Percentiles rank a stretch among this genome's conserved stretches.
Evolutionary conservation across 2,888 invertebrate genomes (phyloP).

Genomic region (Eumacrocentrus americanus): DNA sequence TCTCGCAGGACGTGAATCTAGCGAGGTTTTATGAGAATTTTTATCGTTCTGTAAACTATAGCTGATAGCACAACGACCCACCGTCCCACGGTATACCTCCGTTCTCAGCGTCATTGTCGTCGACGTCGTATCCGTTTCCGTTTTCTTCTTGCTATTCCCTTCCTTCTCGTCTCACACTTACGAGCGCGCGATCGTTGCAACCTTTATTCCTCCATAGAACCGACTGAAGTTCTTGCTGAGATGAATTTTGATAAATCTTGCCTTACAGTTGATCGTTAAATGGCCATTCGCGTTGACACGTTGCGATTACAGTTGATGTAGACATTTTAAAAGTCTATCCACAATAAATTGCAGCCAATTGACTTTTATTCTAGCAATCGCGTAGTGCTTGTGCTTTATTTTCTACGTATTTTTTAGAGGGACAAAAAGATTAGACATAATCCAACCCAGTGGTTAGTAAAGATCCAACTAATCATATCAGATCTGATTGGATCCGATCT

Average conservation of each 20-base stretch:
- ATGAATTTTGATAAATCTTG: constrained; percentile 51
- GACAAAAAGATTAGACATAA: too few species aligned
- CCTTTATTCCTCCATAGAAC: not conserved
- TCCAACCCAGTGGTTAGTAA: too few species aligned
- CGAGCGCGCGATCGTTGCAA: constrained; percentile 23
- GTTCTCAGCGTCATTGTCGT: constrained; percentile 5
- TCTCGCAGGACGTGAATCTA: constrained; percentile 48
- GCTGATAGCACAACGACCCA: too few species aligned
- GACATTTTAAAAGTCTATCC: not conserved
- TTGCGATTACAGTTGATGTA: not conserved
- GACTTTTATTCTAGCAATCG: too few species aligned
- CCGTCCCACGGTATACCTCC: constrained; percentile 40
- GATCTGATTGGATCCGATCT: too few species aligned
- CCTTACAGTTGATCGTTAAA: too few species aligned
- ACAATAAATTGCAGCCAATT: too few species aligned
- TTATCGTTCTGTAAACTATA: constrained; percentile 55
- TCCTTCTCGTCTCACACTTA: constrained; percentile 25
- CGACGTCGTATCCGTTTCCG: constrained; percentile 45
- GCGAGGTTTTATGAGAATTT: constrained; percentile 54
- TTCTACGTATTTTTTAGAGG: too few species aligned
- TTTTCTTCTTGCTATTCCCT: constrained; percentile 16
- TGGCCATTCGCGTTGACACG: not conserved
- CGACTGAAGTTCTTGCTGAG: constrained; percentile 22
- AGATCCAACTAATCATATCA: too few species aligned
- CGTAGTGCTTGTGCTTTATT: too few species aligned